Evolutionary conservation across 2,113 vertebrate genomes (phyloP), one percentile per base, ranked within the genome.

Genomic region (Psettodes erumei): DNA sequence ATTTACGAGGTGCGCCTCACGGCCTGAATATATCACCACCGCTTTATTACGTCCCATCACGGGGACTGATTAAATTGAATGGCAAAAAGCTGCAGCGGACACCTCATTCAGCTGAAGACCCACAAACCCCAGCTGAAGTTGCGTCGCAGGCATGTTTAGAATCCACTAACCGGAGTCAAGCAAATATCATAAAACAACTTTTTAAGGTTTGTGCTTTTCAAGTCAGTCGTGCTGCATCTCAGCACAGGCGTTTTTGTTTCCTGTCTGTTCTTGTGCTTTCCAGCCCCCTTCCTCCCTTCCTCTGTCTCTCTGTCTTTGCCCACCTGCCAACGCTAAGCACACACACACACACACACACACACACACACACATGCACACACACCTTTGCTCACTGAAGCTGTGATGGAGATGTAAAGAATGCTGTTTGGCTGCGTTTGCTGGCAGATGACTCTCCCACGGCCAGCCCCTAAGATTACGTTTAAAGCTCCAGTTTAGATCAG

Each of bases 1-100:
- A 93, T 93, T 94, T 92, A 94, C 0, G 18, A 79, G 75, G 71
- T 67, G 62, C 65, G 63, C 79, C 77, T 86, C 55, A 48, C 56
- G 55, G 59, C 62, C 71, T 71, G 71, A 66, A 87, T 88, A 91
- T 81, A 85, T 76, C 3, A 1, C 38, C 1, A 0, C 21, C 43
- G 60, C 40, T 68, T 91, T 91, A 90, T 90, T 82, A 86, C 84
- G 80, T 65, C 73, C 55, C 53, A 83, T 91, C 12, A n/a, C 55
- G 35, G 66, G 71, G 86, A 18, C 69, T 85, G 89, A 91, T 89
- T 87, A 70, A 88, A 90, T 81, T 83, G 28, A 18, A 91, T 87
- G 81, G 62, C 15, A 40, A 54, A 40, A 54, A 58, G 82, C 70
- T 40, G 89, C 23, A 33, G 40, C 62, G 38, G 50, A 61, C 61